A percentile compares a stretch with the other conserved stretches of the same genome.
These are phyloP conservation scores for Pyralis farinalis DNA, from an alignment of 2,888 invertebrate genomes.

Conservation along the genomic window DNA sequence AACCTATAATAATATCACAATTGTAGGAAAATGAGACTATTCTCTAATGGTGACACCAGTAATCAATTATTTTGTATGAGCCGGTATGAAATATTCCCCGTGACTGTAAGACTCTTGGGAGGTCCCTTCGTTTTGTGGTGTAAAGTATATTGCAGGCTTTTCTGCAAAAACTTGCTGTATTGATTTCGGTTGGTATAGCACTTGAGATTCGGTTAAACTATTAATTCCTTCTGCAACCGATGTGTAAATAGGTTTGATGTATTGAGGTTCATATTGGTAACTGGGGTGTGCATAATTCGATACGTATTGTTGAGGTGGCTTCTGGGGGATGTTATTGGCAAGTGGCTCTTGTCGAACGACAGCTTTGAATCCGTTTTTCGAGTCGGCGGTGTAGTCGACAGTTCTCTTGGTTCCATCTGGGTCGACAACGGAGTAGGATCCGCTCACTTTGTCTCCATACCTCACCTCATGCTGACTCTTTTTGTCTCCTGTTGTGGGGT, in stretches of 20 bases:
- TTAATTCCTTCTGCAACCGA: conserved; percentile 10
- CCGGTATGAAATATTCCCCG: conserved; percentile 56
- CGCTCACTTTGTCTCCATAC: conserved; percentile 58
- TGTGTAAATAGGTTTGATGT: conserved; percentile 19
- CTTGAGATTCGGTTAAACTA: background rate
- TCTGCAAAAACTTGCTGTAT: conserved; percentile 8
- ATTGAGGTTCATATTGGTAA: conserved; percentile 17
- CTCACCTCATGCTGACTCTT: conserved; percentile 66
- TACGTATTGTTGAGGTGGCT: background rate
- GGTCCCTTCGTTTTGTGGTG: conserved; percentile 42
- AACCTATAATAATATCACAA: conserved; percentile 17
- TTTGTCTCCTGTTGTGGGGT: conserved; percentile 71
- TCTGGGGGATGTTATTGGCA: background rate
- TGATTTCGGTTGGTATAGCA: background rate
- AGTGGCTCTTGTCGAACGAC: conserved; percentile 64
- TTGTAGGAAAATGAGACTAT: background rate
- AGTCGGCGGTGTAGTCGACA: conserved; percentile 73
- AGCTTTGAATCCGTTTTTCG: conserved; percentile 76
- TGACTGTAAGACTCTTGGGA: conserved; percentile 25
- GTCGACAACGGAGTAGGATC: conserved; percentile 65
- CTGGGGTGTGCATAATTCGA: conserved; percentile 4
- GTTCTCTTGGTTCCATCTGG: conserved; percentile 68
- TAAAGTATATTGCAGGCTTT: conserved; percentile 37
- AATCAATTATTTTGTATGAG: conserved; percentile 16
- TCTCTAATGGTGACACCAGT: background rate